phyloP scores from a whole-genome alignment of 2,888 invertebrate species.

The Aromia moschata region DNA sequence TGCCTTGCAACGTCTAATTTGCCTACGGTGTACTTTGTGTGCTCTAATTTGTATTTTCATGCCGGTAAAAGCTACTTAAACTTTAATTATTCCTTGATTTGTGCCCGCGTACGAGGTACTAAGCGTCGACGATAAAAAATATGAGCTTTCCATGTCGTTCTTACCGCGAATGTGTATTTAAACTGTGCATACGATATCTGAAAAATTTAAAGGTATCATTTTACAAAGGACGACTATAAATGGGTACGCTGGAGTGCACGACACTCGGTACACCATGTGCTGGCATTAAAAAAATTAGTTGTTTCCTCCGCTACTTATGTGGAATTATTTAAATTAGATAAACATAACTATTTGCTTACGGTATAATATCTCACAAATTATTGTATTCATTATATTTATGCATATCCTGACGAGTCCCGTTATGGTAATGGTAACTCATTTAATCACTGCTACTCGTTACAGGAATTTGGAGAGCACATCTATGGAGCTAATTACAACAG shows the following conservation, averaged over 20 bases:
- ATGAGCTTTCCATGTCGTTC: not conserved
- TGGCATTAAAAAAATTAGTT: not conserved
- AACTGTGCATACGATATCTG: not conserved
- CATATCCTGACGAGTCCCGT: no score
- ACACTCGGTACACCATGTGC: no score
- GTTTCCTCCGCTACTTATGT: not conserved
- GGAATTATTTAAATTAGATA: not conserved
- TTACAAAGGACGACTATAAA: not conserved
- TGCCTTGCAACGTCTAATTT: constrained; percentile 18
- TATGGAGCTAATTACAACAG: no score
- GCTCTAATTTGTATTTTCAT: constrained; percentile 17
- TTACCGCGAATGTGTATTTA: not conserved
- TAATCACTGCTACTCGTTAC: no score
- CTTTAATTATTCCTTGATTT: constrained; percentile 19
- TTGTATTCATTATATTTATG: no score
- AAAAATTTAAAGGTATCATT: constrained; percentile 4
- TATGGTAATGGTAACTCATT: no score
- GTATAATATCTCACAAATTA: no score
- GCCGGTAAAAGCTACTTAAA: constrained; percentile 10
- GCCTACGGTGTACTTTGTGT: not conserved
- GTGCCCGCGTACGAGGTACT: constrained; percentile 2
- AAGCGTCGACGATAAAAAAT: constrained; percentile 6
- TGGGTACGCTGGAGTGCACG: not conserved
- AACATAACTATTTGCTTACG: no score
- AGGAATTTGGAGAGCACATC: no score